Base-by-base conservation (phyloP, 2,797 vertebrate genomes). In the Macropus fuliginosus region DNA sequence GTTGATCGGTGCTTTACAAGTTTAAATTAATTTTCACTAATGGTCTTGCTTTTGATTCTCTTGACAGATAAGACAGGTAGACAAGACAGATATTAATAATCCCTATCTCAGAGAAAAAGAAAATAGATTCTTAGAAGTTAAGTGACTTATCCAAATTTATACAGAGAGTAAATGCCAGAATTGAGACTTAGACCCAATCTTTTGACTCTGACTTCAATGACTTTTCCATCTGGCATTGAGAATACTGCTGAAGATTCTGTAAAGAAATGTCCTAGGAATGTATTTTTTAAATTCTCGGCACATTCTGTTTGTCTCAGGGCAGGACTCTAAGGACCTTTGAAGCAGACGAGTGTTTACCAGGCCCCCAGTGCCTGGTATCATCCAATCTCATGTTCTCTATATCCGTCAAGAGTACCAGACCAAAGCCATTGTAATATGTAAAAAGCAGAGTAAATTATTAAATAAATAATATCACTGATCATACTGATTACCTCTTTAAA, bases 371-470 rank as follows among this genome's bases (percentile, higher is more conserved):
- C 46, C 52, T 97, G 93, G 31, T 62, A 66, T 91, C 59, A 98
- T 93, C 93, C 91, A 54, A 96, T 91, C 74, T 94, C 16, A 94
- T 55, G 91, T 54, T 91, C 50, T 54, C 94, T 97, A 90, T 92
- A 92, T 92, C 95, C 95, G 89, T 10, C 40, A 10, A 54, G 55
- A 93, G 74, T 97, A 95, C 54, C 59, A 94, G 97, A 93, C 97
- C 95, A 94, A 0, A 95, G 92, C 93, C 57, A 14, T 92, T 98
- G 16, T 97, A 55, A 95, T 11, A 91, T 56, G 3, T 94, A 91
- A 96, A 81, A 95, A 93, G 62, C 95, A 98, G 98, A 97, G 91
- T 89, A 98, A 98, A 97, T 54, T 94, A 93, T 95, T 95, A 28
- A 21, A 55, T 90, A 95, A 93, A 29, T 93, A 96, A 5, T 95